Conservation (phyloP, 2,888 invertebrate genomes). For the Temnothorax ravouxi region DNA sequence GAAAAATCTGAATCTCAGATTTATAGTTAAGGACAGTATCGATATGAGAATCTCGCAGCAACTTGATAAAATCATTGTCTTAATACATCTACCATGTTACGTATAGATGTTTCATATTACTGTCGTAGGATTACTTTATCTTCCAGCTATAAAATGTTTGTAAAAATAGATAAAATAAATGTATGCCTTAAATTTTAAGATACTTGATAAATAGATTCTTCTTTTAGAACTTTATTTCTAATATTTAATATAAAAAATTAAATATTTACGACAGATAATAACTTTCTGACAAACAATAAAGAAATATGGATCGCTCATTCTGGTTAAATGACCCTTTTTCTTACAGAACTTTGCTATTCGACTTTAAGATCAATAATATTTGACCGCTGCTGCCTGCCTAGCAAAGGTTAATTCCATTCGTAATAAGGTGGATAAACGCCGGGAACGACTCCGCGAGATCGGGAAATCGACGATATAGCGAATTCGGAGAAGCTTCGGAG, state of each 20-base stretch:
- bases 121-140: background rate
- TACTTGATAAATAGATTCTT: background rate
- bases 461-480: constrained; percentile 48
- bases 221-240: background rate
- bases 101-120: background rate
- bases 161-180: constrained; percentile 7
- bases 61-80: background rate
- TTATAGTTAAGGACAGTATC: constrained; percentile 15
- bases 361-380: constrained; percentile 45
- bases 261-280: background rate
- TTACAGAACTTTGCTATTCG: background rate
- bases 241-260: background rate
- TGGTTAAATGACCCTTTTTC: background rate
- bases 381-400: constrained; percentile 43
- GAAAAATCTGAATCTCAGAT: background rate
- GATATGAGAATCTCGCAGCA: background rate
- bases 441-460: constrained; percentile 60
- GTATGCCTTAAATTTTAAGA: constrained; percentile 6
- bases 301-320: background rate
- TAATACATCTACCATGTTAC: background rate
- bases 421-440: constrained; percentile 74
- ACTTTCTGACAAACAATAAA: background rate
- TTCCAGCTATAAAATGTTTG: background rate
- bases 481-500: constrained; percentile 37
- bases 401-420: constrained; percentile 78